phyloP scores from a whole-genome alignment of 2,797 vertebrate genomes.

The Adrianichthys oophorus region DNA sequence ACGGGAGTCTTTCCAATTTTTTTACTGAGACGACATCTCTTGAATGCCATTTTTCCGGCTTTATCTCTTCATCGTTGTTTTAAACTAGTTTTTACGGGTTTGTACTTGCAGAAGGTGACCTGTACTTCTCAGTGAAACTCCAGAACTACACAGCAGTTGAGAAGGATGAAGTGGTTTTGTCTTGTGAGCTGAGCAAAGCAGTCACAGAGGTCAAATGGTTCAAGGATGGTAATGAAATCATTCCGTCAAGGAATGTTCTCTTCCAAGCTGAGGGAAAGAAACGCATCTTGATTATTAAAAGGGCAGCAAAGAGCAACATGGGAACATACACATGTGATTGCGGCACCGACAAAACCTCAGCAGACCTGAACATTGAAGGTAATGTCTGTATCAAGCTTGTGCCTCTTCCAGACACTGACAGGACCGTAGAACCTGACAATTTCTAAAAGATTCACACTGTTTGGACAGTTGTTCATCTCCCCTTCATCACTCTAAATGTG shows the following conservation, averaged over 20 bases:
- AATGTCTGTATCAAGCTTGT: constrained; percentile 18
- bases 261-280: constrained; percentile 87
- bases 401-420: background rate
- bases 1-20: no score
- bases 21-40: no score
- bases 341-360: constrained; percentile 90
- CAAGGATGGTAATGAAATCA: constrained; percentile 89
- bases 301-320: constrained; percentile 83
- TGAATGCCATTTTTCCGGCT: background rate
- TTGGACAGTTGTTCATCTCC: background rate
- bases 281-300: constrained; percentile 86
- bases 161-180: constrained; percentile 90
- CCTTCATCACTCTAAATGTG: constrained; percentile 1
- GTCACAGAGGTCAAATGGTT: constrained; percentile 90
- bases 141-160: constrained; percentile 94
- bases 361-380: constrained; percentile 93
- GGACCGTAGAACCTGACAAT: constrained; percentile 12
- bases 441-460: background rate
- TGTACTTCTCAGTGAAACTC: constrained; percentile 92
- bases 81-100: constrained; percentile 11
- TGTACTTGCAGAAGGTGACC: constrained; percentile 90
- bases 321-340: constrained; percentile 93
- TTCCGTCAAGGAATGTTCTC: constrained; percentile 86
- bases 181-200: constrained; percentile 95
- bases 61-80: background rate